phyloP scores from a whole-genome alignment of 2,888 invertebrate genomes.

The Nysson spinosus region DNA sequence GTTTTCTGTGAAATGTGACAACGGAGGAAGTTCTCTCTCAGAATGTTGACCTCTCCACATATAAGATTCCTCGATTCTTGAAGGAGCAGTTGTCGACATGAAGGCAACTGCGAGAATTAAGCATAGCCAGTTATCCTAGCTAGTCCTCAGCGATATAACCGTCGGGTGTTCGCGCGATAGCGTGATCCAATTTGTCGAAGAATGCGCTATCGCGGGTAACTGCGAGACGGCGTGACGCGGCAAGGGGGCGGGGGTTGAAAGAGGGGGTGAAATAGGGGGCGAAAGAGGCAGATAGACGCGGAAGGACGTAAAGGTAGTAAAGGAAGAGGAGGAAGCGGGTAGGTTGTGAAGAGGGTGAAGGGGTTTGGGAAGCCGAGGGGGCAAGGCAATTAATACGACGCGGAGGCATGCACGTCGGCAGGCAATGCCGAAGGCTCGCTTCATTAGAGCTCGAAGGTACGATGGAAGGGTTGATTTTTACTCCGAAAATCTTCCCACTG shows the following conservation, averaged over 20 bases:
- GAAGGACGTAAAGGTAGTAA: conserved; percentile 23
- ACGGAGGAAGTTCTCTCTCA: too few species aligned
- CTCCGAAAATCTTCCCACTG: conserved; percentile 62
- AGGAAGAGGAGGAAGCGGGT: conserved; percentile 29
- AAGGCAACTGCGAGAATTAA: conserved; percentile 14
- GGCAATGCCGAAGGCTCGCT: conserved; percentile 69
- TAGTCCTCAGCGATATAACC: conserved; percentile 52
- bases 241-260: conserved; percentile 36
- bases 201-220: conserved; percentile 70
- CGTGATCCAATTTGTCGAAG: conserved; percentile 76
- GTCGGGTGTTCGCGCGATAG: conserved; percentile 65
- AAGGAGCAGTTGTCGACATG: too few species aligned
- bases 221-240: conserved; percentile 53
- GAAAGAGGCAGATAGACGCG: conserved; percentile 31
- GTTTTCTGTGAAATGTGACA: too few species aligned
- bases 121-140: conserved; percentile 44
- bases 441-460: conserved; percentile 67
- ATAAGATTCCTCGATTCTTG: too few species aligned
- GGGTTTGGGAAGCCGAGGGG: conserved; percentile 25
- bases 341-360: conserved; percentile 14
- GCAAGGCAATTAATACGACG: conserved; percentile 73
- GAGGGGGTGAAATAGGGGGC: conserved; percentile 24
- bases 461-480: conserved; percentile 70
- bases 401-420: conserved; percentile 70
- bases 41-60: too few species aligned